These are phyloP conservation scores for Proctacanthus coquilletti DNA, from an alignment of 1,140 invertebrate genomes.

Conservation along the genomic window DNA sequence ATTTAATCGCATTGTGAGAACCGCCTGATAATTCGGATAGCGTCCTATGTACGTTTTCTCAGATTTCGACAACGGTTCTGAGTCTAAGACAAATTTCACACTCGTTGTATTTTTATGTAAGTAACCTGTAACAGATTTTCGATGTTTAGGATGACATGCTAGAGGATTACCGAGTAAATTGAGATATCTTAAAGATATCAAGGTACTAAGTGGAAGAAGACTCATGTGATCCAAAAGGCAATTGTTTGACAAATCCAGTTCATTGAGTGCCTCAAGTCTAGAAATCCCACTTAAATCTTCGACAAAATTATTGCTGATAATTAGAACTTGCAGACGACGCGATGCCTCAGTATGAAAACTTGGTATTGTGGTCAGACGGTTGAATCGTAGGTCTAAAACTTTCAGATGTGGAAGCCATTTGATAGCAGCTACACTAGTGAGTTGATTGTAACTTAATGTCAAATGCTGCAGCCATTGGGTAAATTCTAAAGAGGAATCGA, in stretches of 20 bases:
- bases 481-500: slow-evolving; percentile 41
- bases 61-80: slow-evolving; percentile 32
- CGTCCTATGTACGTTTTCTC: slow-evolving; percentile 35
- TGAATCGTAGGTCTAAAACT: slow-evolving; percentile 43
- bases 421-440: slow-evolving; percentile 30
- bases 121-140: slow-evolving; percentile 36
- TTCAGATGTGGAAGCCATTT: slow-evolving; percentile 41
- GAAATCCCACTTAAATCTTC: slow-evolving; percentile 32
- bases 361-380: slow-evolving; percentile 40
- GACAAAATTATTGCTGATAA: slow-evolving; percentile 40
- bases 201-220: slow-evolving; percentile 36
- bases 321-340: slow-evolving; percentile 33
- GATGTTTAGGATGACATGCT: slow-evolving; percentile 40
- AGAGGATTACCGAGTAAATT: slow-evolving; percentile 44
- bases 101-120: slow-evolving; percentile 37
- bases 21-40: too few species aligned
- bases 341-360: slow-evolving; percentile 34
- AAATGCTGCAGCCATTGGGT: slow-evolving; percentile 40
- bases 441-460: slow-evolving; percentile 45
- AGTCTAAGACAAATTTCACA: slow-evolving; percentile 42
- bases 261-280: slow-evolving; percentile 35
- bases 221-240: slow-evolving; percentile 41
- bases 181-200: slow-evolving; percentile 36
- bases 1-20: background rate
- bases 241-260: slow-evolving; percentile 45